Evolutionary conservation across 2,797 vertebrate genomes (phyloP).

Genomic region (Anomalospiza imberbis): DNA sequence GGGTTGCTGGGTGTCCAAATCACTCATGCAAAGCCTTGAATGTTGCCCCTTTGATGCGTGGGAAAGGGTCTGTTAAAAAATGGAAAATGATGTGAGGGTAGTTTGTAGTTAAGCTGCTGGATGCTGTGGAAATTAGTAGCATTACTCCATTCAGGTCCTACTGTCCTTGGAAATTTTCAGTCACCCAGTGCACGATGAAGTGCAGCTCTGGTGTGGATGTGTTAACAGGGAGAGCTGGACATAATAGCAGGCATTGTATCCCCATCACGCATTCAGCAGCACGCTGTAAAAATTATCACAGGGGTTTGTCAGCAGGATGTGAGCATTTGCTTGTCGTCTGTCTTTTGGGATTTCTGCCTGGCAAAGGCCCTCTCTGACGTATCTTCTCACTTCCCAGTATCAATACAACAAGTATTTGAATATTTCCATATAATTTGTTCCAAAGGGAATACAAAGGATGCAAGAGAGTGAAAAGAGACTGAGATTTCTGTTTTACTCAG

Average conservation of each 20-base stretch:
- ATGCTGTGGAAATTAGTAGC: not conserved
- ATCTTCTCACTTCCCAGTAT: slow-evolving; percentile 14
- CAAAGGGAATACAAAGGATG: not conserved
- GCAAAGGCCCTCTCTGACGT: not conserved
- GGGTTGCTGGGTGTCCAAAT: not conserved
- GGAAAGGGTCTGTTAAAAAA: not conserved
- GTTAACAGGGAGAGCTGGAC: not conserved
- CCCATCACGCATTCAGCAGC: not conserved
- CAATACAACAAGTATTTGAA: not conserved
- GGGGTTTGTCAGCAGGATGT: slow-evolving; percentile 31
- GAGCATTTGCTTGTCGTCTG: slow-evolving; percentile 35
- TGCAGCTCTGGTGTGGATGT: not conserved
- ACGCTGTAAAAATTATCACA: not conserved
- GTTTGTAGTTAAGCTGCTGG: not conserved
- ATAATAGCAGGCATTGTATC: slow-evolving; percentile 20
- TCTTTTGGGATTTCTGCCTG: slow-evolving; percentile 38
- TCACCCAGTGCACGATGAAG: not conserved
- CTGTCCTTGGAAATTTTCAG: not conserved
- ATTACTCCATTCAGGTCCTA: not conserved
- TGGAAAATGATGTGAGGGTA: not conserved
- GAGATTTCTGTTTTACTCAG: not conserved
- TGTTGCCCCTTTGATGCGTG: not conserved
- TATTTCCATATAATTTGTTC: slow-evolving; percentile 29
- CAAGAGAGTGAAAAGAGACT: not conserved
- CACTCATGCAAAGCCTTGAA: not conserved